phyloP scores from a whole-genome alignment of 2,888 invertebrate genomes.

The Macaria notata region DNA sequence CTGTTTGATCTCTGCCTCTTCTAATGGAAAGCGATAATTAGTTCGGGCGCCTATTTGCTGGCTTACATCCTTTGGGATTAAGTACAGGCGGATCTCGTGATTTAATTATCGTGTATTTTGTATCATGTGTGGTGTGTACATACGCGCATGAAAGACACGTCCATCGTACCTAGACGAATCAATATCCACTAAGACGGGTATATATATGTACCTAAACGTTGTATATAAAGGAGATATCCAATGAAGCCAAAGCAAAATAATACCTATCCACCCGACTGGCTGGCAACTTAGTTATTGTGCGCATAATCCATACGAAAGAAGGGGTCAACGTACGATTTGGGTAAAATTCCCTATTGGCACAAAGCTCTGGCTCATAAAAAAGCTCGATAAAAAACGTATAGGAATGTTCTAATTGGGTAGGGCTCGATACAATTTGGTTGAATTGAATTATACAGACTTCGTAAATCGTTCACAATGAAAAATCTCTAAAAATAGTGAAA shows the following conservation, averaged over 20 bases:
- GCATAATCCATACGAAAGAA: slow-evolving; percentile 37
- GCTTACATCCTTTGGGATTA: slow-evolving; percentile 5
- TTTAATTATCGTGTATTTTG: neutral
- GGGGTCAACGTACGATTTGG: slow-evolving; percentile 38
- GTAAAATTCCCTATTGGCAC: slow-evolving; percentile 18
- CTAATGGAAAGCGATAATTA: slow-evolving; percentile 23
- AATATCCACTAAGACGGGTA: slow-evolving; percentile 2
- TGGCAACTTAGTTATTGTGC: slow-evolving; percentile 36
- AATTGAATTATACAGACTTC: slow-evolving; percentile 1
- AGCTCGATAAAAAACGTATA: slow-evolving; percentile 18
- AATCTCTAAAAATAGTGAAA: too few relatives aligned
- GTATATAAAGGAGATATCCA: slow-evolving; percentile 23
- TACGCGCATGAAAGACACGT: slow-evolving; percentile 2
- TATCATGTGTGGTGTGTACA: too few relatives aligned
- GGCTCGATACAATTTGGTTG: slow-evolving; percentile 1
- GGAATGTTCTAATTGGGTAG: slow-evolving; percentile 28
- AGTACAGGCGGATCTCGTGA: slow-evolving; percentile 6
- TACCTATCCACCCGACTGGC: slow-evolving; percentile 25
- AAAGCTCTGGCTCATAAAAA: slow-evolving; percentile 22
- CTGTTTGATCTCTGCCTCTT: slow-evolving; percentile 15
- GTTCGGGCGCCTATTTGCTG: slow-evolving; percentile 4
- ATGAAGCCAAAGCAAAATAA: slow-evolving; percentile 44
- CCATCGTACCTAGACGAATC: slow-evolving; percentile 14
- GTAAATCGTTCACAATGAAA: too few relatives aligned
- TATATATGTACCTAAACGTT: neutral